Evolutionary conservation across 2,888 invertebrate species (phyloP), one percentile per base, ranked within the genome.

Genomic region (Drosophila prostipennis): DNA sequence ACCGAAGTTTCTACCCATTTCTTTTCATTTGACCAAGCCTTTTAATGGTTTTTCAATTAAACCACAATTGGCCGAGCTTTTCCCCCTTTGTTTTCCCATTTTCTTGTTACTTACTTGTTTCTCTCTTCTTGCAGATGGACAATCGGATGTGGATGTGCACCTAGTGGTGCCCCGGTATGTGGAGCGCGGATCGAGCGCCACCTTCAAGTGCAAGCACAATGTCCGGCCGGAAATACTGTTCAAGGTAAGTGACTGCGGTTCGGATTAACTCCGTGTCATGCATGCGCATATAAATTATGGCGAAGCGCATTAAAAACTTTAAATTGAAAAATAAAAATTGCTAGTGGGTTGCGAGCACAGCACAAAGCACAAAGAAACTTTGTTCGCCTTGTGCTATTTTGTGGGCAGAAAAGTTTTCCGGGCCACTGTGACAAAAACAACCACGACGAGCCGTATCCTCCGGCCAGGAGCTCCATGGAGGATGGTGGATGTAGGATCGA

Each of bases 131-230:
- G 26, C 82, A 92, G 92, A 89, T 87, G 92, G 91, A 89, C 92
- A 92, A 88, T 91, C 92, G 72, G 94, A 94, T 76, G 93, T 95
- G 76, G 93, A 94, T 67, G 95, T 95, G 83, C 94, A 94, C 89
- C 93, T 95, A 84, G 93, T 94, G 86, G 94, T 95, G 91, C 95
- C 95, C 79, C 93, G 95, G 80, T 96, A 96, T 93, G 96, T 96
- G 76, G 94, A 95, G 71, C 93, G 94, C 80, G 95, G 95, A 59
- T 94, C 95, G 64, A 94, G 95, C 75, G 96, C 95, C 77, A 93
- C 94, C 51, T 93, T 96, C 74, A 94, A 94, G 89, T 96, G 96
- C 93, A 94, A 94, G 74, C 96, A 96, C 93, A 95, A 95, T 92
- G 95, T 96, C 67, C 93, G 94, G 51, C 94, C 94, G 46, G 95